These are phyloP conservation scores for Leuciscus waleckii DNA, from an alignment of 2,797 vertebrate species.

Conservation along the genomic window DNA sequence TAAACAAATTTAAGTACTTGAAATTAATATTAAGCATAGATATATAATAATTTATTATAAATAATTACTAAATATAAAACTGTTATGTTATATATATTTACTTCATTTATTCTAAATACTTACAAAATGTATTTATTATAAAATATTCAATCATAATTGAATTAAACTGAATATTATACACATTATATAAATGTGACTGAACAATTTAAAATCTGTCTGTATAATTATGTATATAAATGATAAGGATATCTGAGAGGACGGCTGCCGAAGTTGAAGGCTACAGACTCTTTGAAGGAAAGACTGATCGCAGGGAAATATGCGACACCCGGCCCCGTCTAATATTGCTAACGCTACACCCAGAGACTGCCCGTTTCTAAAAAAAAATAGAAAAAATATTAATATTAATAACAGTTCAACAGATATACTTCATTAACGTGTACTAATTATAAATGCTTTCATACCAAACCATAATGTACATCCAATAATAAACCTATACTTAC, in stretches of 20 bases:
- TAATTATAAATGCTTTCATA: background rate
- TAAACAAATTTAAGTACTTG: background rate
- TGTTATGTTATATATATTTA: background rate
- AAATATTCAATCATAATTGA: background rate
- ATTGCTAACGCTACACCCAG: slow-evolving; percentile 92
- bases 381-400: too few species aligned
- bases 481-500: slow-evolving; percentile 77
- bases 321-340: slow-evolving; percentile 88
- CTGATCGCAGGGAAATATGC: slow-evolving; percentile 99
- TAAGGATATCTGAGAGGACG: slow-evolving; percentile 97
- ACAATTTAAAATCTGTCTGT: background rate
- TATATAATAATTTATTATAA: background rate
- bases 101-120: background rate
- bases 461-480: background rate
- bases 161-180: background rate
- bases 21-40: background rate
- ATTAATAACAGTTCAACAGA: background rate
- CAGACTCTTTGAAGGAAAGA: slow-evolving; percentile 96
- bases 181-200: background rate
- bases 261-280: slow-evolving; percentile 98
- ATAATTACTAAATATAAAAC: background rate
- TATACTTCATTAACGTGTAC: background rate
- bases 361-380: slow-evolving; percentile 89
- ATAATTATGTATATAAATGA: background rate
- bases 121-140: background rate